Percentiles rank a stretch among this genome's conserved stretches.
phyloP scores from a whole-genome alignment of 1,140 invertebrate genomes.

The Drosophila eugracilis region DNA sequence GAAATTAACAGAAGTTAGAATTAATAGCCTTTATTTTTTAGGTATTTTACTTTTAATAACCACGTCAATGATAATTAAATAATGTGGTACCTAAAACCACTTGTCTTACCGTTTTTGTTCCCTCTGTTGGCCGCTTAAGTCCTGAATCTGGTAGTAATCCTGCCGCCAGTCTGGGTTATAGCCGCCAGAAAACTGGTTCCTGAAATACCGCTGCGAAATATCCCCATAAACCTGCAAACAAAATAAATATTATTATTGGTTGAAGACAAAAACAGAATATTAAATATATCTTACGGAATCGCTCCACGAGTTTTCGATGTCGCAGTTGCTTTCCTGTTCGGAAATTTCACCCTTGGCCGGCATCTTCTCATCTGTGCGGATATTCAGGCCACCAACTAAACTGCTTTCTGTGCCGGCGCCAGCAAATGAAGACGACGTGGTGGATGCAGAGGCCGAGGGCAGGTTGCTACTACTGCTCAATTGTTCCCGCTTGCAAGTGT shows the following conservation, averaged over 20 bases:
- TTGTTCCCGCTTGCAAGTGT: slow-evolving; percentile 80
- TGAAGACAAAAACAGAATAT: fast-evolving
- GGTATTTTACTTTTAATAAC: too few species aligned
- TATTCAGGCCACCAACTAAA: slow-evolving; percentile 87
- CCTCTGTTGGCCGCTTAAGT: slow-evolving; percentile 69
- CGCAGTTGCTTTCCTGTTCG: slow-evolving; percentile 92
- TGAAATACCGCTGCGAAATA: slow-evolving; percentile 78
- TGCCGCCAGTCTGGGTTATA: slow-evolving; percentile 78
- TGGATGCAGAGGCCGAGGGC: slow-evolving; percentile 65
- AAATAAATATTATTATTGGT: background rate
- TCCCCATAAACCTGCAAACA: slow-evolving; percentile 76
- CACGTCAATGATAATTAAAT: too few species aligned
- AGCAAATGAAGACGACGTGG: slow-evolving; percentile 76
- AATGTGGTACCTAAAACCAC: too few species aligned
- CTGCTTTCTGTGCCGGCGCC: slow-evolving; percentile 76
- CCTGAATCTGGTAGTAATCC: slow-evolving; percentile 75
- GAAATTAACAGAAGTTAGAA: too few species aligned
- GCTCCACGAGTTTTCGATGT: slow-evolving; percentile 89
- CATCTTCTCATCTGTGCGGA: slow-evolving; percentile 93
- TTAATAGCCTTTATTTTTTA: too few species aligned
- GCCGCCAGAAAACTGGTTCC: slow-evolving; percentile 69
- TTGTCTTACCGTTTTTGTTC: slow-evolving; percentile 55
- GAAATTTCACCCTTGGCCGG: slow-evolving; percentile 92
- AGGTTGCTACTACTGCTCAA: slow-evolving; percentile 67
- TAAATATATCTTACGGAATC: slow-evolving; percentile 84